These are phyloP conservation scores for Patella ulyssiponensis DNA, from an alignment of 2,888 invertebrate genomes.

Conservation along the genomic window DNA sequence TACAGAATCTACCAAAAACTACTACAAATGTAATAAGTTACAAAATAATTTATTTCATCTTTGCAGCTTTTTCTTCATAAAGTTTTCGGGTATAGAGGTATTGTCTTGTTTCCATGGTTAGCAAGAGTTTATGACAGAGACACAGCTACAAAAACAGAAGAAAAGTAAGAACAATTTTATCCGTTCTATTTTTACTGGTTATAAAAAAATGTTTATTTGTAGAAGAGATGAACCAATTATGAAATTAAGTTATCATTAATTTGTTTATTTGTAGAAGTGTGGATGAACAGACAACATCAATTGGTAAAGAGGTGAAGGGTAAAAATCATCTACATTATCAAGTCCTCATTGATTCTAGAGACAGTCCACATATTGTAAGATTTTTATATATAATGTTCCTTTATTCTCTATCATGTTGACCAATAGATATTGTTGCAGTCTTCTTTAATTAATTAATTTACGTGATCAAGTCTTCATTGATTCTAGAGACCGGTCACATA, in stretches of 20 bases:
- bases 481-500: no score
- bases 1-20: no score
- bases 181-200: no score
- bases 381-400: background rate
- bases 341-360: slow-evolving; percentile 95
- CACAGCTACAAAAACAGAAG: slow-evolving; percentile 80
- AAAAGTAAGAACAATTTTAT: slow-evolving; percentile 39
- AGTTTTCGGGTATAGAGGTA: slow-evolving; percentile 97
- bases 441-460: no score
- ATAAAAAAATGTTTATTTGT: no score
- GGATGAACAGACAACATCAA: slow-evolving; percentile 40
- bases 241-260: background rate
- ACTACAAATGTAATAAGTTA: no score
- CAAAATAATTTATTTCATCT: slow-evolving; percentile 13
- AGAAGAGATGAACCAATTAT: no score
- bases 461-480: no score
- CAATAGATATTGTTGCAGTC: no score
- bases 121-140: slow-evolving; percentile 96
- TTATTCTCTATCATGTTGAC: background rate
- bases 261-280: slow-evolving; percentile 29
- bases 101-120: slow-evolving; percentile 96
- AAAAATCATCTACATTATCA: slow-evolving; percentile 96
- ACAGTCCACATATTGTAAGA: slow-evolving; percentile 96
- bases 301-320: slow-evolving; percentile 78
- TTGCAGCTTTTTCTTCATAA: slow-evolving; percentile 88